Evolutionary conservation across 2,888 invertebrate genomes (phyloP), one percentile per base, ranked within the genome.

Genomic region (Germaria angustata): DNA sequence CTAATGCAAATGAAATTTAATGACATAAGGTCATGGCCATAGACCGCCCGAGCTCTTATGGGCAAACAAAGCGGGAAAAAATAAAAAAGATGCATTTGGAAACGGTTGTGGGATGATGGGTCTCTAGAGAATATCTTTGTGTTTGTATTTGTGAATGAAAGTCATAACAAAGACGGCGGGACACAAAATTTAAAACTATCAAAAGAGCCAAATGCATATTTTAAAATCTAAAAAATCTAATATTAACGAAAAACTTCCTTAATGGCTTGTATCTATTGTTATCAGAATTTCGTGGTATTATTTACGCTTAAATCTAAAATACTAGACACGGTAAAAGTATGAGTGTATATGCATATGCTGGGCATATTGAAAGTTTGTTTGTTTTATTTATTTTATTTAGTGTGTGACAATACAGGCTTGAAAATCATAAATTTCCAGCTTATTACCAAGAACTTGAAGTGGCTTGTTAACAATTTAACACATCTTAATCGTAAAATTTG

Each of bases 391-490:
- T 68, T 75, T 55, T 57, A 57, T 63, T 80, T 32, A 41, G 69
- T 76, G 63, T 80, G 76, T 77, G 80, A 57, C 72, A 76, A 59
- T 59, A 24, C 59, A 61, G 59, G 68, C 46, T 34, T 73, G 24
- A 24, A 66, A 79, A 75, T 89, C 90, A 88, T 90, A 90, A 90
- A 90, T 90, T 90, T 87, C 84, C 88, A 87, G 90, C 90, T 90
- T 90, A 90, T 89, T 88, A 88, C 87, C 88, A 87, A 88, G 88
- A 89, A 89, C 87, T 87, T 88, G 88, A 89, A 89, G 89, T 89
- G 88, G 90, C 91, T 90, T 90, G 90, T 90, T 90, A 91, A 91
- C 90, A 90, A 90, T 90, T 90, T 90, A 90, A 90, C 90, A 91
- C 90, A 87, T 91, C 91, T 90, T 90, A 90, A 90, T 90, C 90